Conservation (phyloP, 2,113 vertebrate species). For the Muntiacus muntjak region DNA sequence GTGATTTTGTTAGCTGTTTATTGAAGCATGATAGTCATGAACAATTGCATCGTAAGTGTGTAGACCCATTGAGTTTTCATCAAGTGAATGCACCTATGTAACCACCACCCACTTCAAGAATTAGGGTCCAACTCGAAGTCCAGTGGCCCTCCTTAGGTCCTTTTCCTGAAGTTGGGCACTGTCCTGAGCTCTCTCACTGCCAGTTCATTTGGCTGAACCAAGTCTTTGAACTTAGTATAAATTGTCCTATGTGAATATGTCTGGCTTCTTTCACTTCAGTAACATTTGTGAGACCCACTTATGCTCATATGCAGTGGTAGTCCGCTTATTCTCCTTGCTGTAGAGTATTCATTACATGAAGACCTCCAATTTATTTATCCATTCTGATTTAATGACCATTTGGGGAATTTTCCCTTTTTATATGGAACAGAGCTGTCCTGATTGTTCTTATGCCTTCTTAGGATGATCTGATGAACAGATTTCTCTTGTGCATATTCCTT, state of each 20-base stretch:
- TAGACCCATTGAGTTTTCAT: background rate
- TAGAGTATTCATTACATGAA: background rate
- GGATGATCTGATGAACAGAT: background rate
- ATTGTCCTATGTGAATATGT: background rate
- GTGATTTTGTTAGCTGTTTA: background rate
- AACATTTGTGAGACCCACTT: background rate
- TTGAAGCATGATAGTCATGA: background rate
- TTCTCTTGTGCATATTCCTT: background rate
- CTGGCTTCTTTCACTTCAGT: background rate
- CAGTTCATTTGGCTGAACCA: background rate
- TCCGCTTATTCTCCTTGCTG: background rate
- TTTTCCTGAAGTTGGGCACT: background rate
- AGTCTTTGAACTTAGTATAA: background rate
- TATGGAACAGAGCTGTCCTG: background rate
- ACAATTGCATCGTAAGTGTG: background rate
- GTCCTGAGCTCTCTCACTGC: background rate
- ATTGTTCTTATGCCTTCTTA: background rate
- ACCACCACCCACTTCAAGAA: background rate
- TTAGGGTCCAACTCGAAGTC: background rate
- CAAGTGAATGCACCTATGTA: background rate
- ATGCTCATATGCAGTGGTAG: background rate
- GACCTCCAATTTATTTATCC: background rate
- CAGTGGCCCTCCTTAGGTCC: background rate
- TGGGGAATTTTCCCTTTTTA: background rate
- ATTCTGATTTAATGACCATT: background rate